Base-by-base conservation (phyloP, 2,113 vertebrate genomes). In the Uria lomvia region DNA sequence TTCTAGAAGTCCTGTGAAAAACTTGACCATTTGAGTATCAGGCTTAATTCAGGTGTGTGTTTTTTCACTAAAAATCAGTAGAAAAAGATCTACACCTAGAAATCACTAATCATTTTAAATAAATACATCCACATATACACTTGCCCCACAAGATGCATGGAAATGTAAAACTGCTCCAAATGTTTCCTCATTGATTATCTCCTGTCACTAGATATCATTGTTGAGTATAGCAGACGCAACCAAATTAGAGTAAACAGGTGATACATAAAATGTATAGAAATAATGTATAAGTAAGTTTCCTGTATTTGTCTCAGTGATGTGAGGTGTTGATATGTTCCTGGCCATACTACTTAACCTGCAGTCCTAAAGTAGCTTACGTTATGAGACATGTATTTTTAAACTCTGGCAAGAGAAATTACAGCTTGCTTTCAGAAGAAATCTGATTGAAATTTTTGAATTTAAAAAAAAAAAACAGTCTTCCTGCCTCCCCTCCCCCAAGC, bases 301-400 rank as follows among this genome's bases (percentile, higher is more conserved):
- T 11, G 0, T 73, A 3, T 59, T 73, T 4, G 55, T 63, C n/a
- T 81, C 1, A 2, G 13, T 29, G 30, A 26, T 27, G 19, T 42
- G 53, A 8, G 42, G 1, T 74, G 7, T 34, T 84, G 59, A 10
- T 7, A 3, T 29, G 3, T 60, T 77, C 34, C 50, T 81, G 53
- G 26, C n/a, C 8, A 1, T 59, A 32, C 58, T 77, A 19, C 49
- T 77, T 53, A 42, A 72, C n/a, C 36, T 50, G 19, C 55, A 29
- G 18, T 42, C 19, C 49, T 81, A 6, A 45, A 55, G 59, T 17
- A 65, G 17, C 8, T 60, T 34, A 22, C 30, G 29, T 47, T 29
- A 20, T 22, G 52, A 86, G 55, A 52, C 5, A 10, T 53, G 7
- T 66, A 4, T 73, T 87, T 84, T 84, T 30, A 73, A 88, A 56